phyloP scores from a whole-genome alignment of 2,888 invertebrate species.

The Dynastes tityus region DNA sequence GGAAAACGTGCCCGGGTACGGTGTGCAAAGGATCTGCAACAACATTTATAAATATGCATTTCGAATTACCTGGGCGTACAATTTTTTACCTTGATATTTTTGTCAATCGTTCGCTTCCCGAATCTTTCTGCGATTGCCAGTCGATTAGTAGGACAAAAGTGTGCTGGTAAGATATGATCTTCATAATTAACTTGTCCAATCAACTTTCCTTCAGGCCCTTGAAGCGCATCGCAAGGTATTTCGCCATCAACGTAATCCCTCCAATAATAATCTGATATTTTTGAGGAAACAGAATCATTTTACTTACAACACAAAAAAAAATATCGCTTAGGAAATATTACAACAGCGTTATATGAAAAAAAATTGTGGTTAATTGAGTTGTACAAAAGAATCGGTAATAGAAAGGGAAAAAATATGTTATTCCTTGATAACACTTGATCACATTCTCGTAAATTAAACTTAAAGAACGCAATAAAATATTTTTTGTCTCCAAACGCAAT shows the following conservation, averaged over 20 bases:
- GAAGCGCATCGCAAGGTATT: conserved; percentile 4
- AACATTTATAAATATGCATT: background rate
- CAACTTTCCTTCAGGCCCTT: background rate
- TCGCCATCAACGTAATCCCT: background rate
- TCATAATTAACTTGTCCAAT: conserved; percentile 7
- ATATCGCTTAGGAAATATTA: too few relatives aligned
- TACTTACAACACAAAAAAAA: too few relatives aligned
- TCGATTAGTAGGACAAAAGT: background rate
- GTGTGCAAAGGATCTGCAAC: background rate
- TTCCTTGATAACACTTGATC: too few relatives aligned
- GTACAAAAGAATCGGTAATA: too few relatives aligned
- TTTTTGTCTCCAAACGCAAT: too few relatives aligned
- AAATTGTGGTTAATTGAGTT: too few relatives aligned
- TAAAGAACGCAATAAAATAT: too few relatives aligned
- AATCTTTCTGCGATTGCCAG: background rate
- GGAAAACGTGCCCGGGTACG: background rate
- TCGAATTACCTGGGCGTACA: background rate
- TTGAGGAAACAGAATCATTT: too few relatives aligned
- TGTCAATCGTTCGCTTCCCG: background rate
- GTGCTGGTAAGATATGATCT: background rate
- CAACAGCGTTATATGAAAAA: too few relatives aligned
- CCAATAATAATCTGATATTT: background rate
- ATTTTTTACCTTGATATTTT: background rate
- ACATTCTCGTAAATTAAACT: too few relatives aligned
- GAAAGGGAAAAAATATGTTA: too few relatives aligned